phyloP scores from a whole-genome alignment of 2,113 vertebrate species.

The Gadus macrocephalus region DNA sequence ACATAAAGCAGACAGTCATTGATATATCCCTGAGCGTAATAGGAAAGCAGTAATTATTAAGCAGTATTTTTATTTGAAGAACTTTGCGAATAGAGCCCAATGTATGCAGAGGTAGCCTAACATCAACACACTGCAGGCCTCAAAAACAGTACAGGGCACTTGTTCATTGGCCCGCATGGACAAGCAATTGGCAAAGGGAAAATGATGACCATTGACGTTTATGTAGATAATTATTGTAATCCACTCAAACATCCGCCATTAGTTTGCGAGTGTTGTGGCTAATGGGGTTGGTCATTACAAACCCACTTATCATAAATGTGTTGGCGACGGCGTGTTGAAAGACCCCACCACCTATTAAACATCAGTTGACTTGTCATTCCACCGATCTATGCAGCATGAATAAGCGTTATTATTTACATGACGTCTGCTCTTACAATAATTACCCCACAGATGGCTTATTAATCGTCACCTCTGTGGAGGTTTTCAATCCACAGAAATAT shows the following conservation, averaged over 20 bases:
- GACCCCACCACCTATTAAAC: constrained; percentile 43
- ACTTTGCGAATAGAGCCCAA: no score
- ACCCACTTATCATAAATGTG: constrained; percentile 56
- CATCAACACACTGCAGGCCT: no score
- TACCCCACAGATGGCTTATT: constrained; percentile 29
- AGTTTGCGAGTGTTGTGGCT: constrained; percentile 48
- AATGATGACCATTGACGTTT: constrained; percentile 63
- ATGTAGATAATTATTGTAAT: constrained; percentile 73
- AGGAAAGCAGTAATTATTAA: no score
- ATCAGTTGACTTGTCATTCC: constrained; percentile 48
- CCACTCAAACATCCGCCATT: constrained; percentile 60
- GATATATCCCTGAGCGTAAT: no score
- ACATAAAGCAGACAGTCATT: no score
- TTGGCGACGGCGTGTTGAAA: constrained; percentile 44
- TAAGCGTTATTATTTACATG: constrained; percentile 47
- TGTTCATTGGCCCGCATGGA: constrained; percentile 48
- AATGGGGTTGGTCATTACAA: constrained; percentile 54
- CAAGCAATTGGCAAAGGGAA: constrained; percentile 51
- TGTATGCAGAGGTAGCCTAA: no score
- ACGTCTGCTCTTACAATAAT: constrained; percentile 54
- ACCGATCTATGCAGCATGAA: constrained; percentile 44
- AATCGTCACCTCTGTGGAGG: neutral
- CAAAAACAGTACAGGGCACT: constrained; percentile 36
- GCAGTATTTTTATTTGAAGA: no score
- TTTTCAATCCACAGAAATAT: constrained; percentile 27